Evolutionary conservation across 2,113 vertebrate species (phyloP), one percentile per base, ranked within the genome.

Genomic region (Apus apus): DNA sequence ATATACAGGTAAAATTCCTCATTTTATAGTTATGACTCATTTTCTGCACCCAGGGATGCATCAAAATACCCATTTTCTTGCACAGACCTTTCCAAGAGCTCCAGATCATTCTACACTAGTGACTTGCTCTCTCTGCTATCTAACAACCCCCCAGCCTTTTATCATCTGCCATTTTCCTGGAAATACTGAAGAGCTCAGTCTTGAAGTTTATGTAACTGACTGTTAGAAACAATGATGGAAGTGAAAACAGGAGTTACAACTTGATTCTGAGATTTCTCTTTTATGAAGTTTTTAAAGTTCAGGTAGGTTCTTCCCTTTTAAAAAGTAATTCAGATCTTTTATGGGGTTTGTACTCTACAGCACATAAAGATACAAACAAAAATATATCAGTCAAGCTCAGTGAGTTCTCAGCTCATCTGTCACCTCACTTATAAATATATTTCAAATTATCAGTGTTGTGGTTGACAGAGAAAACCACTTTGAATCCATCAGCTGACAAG

Each of bases 321-420:
- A 53, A 40, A 29, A 48, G 17, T 56, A 7, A 29, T 15, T 56
- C 15, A 32, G 53, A 27, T 51, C 14, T 38, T 86, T 65, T 23
- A 73, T 3, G 13, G 16, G 12, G 4, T 68, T 75, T 82, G 43
- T 67, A 75, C 20, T 36, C 15, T 21, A 8, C 8, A 30, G 62
- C 15, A 67, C 30, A 51, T 9, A 46, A 40, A 51, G 30, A 62
- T 4, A 81, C 5, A 54, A 66, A 74, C 2, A 4, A 73, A 65
- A 89, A 67, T 5, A 2, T 3, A 30, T 8, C 57, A 18, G 57
- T 27, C 0, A 0, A 65, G 36, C 21, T 38, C 36, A 62, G 62
- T 4, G 54, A 65, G 67, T 11, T 61, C 57, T 73, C 72, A 50
- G 56, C 8, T 66, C 60, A 19, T 21, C 7, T 5, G 27, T 22